A percentile compares a stretch with the other conserved stretches of the same genome.
Evolutionary conservation across 2,113 vertebrate genomes (phyloP).

Genomic region (Sardina pilchardus): DNA sequence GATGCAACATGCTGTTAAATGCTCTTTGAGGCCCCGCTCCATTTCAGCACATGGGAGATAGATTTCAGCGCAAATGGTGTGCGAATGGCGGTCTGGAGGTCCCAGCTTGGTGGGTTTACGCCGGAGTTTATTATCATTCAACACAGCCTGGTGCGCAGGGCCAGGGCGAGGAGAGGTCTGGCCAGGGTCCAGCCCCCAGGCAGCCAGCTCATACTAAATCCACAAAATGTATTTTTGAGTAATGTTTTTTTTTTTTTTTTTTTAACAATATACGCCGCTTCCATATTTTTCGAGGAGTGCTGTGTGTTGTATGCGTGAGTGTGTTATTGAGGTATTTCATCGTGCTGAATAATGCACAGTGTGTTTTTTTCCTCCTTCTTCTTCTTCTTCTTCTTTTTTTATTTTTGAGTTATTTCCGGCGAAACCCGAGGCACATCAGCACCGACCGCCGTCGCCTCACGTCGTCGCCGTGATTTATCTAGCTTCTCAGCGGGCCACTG

Average conservation of each 20-base stretch:
- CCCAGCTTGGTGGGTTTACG: neutral
- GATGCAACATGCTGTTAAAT: slow-evolving; percentile 54
- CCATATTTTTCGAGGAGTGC: neutral
- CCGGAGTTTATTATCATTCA: slow-evolving; percentile 2
- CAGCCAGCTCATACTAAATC: neutral
- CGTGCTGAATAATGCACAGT: neutral
- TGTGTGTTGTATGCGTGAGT: neutral
- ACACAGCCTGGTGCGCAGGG: neutral
- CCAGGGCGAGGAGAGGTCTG: neutral
- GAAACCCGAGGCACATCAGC: neutral
- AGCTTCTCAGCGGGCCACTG: neutral
- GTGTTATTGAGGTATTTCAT: neutral
- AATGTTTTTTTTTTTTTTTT: neutral
- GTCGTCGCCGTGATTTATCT: neutral
- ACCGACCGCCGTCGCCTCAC: neutral
- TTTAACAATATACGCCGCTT: neutral
- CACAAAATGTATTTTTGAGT: neutral
- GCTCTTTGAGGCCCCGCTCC: neutral
- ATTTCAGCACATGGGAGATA: neutral
- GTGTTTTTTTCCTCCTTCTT: neutral
- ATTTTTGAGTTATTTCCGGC: neutral
- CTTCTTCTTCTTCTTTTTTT: too few relatives aligned
- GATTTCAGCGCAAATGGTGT: slow-evolving; percentile 32
- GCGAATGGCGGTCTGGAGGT: neutral
- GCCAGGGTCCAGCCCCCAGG: neutral